Evolutionary conservation across 2,797 vertebrate genomes (phyloP), one percentile per base, ranked within the genome.

Genomic region (Silurus aristotelis): DNA sequence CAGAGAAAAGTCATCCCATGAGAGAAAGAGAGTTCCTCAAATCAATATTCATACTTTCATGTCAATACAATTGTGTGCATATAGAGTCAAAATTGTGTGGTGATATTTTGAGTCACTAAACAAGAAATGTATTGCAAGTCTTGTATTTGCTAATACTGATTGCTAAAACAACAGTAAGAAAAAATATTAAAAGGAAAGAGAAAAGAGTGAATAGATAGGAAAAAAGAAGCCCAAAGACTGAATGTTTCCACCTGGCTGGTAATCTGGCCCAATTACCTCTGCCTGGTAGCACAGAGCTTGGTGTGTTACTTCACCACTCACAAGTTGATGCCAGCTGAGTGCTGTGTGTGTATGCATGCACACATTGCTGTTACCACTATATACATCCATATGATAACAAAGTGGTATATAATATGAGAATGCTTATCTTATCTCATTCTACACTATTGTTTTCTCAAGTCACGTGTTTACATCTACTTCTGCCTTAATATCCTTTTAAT

Each of bases 191-290:
- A 63, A 55, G 10, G 64, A 82, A 31, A 31, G 82, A 80, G 27
- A 78, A 61, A 77, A 82, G 73, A 84, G 84, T 48, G 56, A 43
- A 82, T 66, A 48, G 61, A 79, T 80, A 86, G 83, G n/a, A 86
- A 83, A 83, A 89, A 83, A 85, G 82, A 89, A 90, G 85, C 84
- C 83, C 87, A 92, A 91, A 88, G 92, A 89, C 91, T 93, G 92
- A 93, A 93, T 92, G 91, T 94, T 95, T 95, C 94, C 94, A 95
- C 94, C 94, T 95, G 94, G 94, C 92, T 95, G 94, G 89, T 95
- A 94, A 95, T 95, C 93, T 93, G 92, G 93, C 94, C 92, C 93
- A 93, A 94, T 95, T 95, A 95, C 93, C 91, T 90, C 93, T 87
- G 93, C 93, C 89, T 94, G 93, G 93, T 92, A 92, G 93, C 92